phyloP scores from a whole-genome alignment of 2,888 invertebrate species.

The Mimas tiliae region DNA sequence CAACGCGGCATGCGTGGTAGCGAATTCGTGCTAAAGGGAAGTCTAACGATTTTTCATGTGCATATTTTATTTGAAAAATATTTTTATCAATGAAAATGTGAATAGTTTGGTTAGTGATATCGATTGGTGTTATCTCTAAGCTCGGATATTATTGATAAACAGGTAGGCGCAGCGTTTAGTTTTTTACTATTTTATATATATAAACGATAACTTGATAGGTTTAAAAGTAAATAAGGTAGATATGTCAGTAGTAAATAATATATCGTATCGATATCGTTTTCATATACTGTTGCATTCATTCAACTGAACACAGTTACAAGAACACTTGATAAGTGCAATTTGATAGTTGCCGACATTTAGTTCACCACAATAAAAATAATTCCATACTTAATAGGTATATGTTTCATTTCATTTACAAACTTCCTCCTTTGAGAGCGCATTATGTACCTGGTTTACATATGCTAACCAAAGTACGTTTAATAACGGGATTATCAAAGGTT shows the following conservation, averaged over 20 bases:
- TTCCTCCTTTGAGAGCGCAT: background rate
- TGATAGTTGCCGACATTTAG: background rate
- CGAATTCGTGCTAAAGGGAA: slow-evolving; percentile 38
- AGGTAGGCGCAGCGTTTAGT: slow-evolving; percentile 40
- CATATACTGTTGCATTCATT: no score
- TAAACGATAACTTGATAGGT: background rate
- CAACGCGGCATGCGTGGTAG: slow-evolving; percentile 51
- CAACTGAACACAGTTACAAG: no score
- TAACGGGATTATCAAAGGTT: no score
- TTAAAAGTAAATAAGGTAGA: background rate
- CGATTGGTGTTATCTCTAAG: slow-evolving; percentile 35
- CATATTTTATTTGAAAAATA: slow-evolving; percentile 35
- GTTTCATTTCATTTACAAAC: background rate
- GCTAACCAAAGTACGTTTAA: no score
- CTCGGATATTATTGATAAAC: slow-evolving; percentile 42
- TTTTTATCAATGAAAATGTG: slow-evolving; percentile 65
- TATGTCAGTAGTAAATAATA: background rate
- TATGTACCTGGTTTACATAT: background rate
- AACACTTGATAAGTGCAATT: slow-evolving; percentile 2
- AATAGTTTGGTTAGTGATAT: slow-evolving; percentile 37
- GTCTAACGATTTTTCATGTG: slow-evolving; percentile 28
- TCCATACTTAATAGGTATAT: background rate
- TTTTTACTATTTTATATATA: background rate
- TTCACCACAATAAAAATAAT: background rate
- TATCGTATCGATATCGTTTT: no score